Conservation (phyloP, 2,888 invertebrate species). For the Lordiphosa andalusiaca region DNA sequence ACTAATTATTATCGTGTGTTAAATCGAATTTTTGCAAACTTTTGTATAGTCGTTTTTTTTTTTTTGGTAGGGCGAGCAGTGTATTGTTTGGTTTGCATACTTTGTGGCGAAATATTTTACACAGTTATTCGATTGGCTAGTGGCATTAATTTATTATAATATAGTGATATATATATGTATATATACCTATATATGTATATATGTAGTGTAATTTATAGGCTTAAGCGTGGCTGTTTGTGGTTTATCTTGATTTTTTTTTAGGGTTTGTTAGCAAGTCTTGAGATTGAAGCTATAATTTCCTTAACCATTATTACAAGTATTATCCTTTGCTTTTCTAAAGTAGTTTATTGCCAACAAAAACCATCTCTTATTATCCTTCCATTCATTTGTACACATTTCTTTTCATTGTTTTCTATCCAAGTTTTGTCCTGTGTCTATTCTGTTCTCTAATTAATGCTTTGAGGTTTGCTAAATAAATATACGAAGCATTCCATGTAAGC, state of each 20-base stretch:
- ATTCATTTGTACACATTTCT: slow-evolving; percentile 30
- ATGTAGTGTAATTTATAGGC: slow-evolving; percentile 28
- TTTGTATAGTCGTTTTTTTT: slow-evolving; percentile 2
- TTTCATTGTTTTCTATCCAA: slow-evolving; percentile 23
- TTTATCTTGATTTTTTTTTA: slow-evolving; percentile 24
- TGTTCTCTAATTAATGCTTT: no score
- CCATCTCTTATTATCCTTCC: slow-evolving; percentile 34
- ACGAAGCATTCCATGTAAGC: slow-evolving; percentile 17
- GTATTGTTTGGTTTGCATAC: slow-evolving; percentile 4
- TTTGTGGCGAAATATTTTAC: slow-evolving; percentile 62
- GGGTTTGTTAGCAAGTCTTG: slow-evolving; percentile 57
- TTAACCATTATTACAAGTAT: slow-evolving; percentile 40
- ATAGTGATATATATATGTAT: slow-evolving; percentile 43
- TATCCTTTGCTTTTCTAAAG: slow-evolving; percentile 15
- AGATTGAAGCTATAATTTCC: slow-evolving; percentile 64
- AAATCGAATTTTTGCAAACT: slow-evolving; percentile 58
- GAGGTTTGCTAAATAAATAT: no score
- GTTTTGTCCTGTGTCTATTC: slow-evolving; percentile 34
- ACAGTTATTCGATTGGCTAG: slow-evolving; percentile 71
- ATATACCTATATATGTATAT: slow-evolving; percentile 28
- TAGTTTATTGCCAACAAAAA: slow-evolving; percentile 27
- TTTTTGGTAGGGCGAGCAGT: slow-evolving; percentile 1
- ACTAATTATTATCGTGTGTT: slow-evolving; percentile 43
- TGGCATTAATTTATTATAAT: slow-evolving; percentile 63
- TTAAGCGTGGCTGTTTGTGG: slow-evolving; percentile 33